Evolutionary conservation across 1,140 invertebrate genomes (phyloP).

Genomic region (Solenopsis fugax): DNA sequence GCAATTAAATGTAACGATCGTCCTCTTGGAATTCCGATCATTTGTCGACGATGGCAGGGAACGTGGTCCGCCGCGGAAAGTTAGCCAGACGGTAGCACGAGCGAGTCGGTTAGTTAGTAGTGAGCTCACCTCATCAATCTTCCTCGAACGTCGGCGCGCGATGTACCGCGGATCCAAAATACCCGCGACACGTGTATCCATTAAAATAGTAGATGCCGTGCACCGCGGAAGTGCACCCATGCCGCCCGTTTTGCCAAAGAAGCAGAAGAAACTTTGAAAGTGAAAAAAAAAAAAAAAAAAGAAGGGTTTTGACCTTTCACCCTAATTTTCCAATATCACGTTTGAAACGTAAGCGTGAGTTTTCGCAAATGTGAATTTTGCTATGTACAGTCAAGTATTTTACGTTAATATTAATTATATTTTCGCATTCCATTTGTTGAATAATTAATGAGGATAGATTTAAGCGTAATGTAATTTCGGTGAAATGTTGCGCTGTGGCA

Average conservation of each 20-base stretch:
- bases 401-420: constrained; percentile 13
- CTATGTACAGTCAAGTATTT: neutral
- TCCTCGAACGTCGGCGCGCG: constrained; percentile 80
- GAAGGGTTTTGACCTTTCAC: neutral
- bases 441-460: constrained; percentile 14
- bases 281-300: neutral
- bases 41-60: constrained; percentile 71
- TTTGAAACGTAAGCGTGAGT: neutral
- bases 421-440: neutral
- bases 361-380: neutral
- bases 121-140: constrained; percentile 85
- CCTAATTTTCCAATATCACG: neutral
- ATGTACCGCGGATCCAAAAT: constrained; percentile 78
- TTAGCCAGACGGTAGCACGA: constrained; percentile 62
- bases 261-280: neutral
- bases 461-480: constrained; percentile 15
- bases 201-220: constrained; percentile 74
- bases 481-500: neutral
- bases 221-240: constrained; percentile 47
- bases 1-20: constrained; percentile 36
- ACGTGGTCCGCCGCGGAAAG: constrained; percentile 34
- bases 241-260: constrained; percentile 14
- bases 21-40: constrained; percentile 72
- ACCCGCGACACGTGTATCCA: constrained; percentile 82
- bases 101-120: constrained; percentile 77